phyloP scores from a whole-genome alignment of 1,140 invertebrate species.

The Lethrus apterus region DNA sequence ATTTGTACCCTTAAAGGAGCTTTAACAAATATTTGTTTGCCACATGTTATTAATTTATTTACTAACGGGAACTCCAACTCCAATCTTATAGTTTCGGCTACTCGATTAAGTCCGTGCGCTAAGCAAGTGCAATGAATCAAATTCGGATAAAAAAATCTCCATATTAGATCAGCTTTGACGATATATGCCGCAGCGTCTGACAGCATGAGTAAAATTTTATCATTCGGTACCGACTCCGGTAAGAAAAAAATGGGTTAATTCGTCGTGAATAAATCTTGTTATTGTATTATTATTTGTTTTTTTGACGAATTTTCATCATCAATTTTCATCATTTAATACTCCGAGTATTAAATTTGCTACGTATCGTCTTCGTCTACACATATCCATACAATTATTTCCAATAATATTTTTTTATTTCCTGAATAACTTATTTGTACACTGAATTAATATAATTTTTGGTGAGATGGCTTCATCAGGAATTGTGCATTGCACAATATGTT shows the following conservation, averaged over 20 bases:
- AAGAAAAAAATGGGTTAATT: constrained; percentile 5
- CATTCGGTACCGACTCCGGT: neutral
- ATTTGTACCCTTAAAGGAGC: constrained; percentile 3
- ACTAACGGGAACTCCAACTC: constrained; percentile 1
- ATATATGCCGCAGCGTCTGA: constrained; percentile 9
- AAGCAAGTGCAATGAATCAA: constrained; percentile 3
- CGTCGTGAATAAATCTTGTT: constrained; percentile 2
- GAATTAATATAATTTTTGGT: constrained; percentile 1
- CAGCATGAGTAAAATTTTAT: constrained; percentile 10
- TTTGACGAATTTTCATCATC: neutral
- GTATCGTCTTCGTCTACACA: neutral
- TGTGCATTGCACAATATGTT: neutral
- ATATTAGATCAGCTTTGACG: constrained; percentile 6
- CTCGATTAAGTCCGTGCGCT: neutral
- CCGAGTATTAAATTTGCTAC: constrained; percentile 4
- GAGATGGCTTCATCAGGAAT: constrained; percentile 3
- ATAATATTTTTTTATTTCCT: constrained; percentile 7
- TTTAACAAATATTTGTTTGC: constrained; percentile 10
- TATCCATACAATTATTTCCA: neutral
- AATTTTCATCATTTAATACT: constrained; percentile 2
- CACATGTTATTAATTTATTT: constrained; percentile 8
- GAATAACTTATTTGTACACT: constrained; percentile 3
- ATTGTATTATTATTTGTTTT: constrained; percentile 4
- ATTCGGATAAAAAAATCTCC: constrained; percentile 1
- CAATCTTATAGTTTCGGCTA: neutral